Evolutionary conservation across 2,888 invertebrate genomes (phyloP).

Genomic region (Paralinhomoeus sp.): DNA sequence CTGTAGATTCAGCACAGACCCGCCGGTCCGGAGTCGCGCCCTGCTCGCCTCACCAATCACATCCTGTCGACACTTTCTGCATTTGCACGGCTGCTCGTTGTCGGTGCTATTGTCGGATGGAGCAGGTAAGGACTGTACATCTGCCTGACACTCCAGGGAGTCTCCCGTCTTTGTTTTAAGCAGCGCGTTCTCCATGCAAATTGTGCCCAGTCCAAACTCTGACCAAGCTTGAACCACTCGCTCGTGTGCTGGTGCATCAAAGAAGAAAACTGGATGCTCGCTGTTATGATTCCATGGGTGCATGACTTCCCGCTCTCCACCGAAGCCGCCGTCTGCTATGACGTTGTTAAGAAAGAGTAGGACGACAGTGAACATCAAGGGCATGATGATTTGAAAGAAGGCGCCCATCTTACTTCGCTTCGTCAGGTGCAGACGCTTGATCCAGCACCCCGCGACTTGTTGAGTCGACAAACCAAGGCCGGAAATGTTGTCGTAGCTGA

Average conservation of each 20-base stretch:
- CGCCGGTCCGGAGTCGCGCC: neutral
- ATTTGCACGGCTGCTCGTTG: neutral
- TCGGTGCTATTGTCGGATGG: neutral
- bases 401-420: neutral
- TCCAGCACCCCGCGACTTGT: neutral
- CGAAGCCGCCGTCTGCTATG: neutral
- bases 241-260: neutral
- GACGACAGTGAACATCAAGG: neutral
- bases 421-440: neutral
- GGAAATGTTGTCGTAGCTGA: neutral
- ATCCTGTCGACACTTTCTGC: neutral
- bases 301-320: no score
- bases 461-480: neutral
- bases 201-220: neutral
- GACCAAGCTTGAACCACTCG: neutral
- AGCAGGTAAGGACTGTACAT: no score
- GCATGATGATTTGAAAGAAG: neutral
- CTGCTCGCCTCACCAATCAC: neutral
- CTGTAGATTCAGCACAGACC: neutral
- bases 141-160: neutral
- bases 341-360: neutral
- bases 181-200: no score
- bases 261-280: no score
- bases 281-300: no score
- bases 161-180: neutral